A percentile compares a stretch with the other conserved stretches of the same genome.
These are phyloP conservation scores for Pocillopora meandrina DNA, from an alignment of 92 coral and sea anemone genomes.

Conservation along the genomic window DNA sequence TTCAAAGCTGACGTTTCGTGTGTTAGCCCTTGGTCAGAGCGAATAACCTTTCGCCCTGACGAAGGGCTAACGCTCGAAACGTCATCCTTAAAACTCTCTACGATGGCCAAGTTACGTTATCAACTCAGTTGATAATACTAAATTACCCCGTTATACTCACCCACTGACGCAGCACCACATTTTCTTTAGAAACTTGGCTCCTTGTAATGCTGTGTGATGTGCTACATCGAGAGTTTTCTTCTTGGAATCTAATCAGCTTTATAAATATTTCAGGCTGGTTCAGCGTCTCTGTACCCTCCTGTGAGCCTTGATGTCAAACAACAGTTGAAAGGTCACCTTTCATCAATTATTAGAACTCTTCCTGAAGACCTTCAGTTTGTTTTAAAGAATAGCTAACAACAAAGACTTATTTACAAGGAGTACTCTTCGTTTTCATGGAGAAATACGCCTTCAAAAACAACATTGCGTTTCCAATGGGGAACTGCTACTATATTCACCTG, in stretches of 20 bases:
- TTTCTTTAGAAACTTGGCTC: too few relatives aligned
- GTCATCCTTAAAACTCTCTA: too few relatives aligned
- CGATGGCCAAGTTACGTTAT: too few relatives aligned
- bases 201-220: too few relatives aligned
- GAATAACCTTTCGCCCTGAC: too few relatives aligned
- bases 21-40: too few relatives aligned
- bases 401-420: background rate
- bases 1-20: too few relatives aligned
- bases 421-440: background rate
- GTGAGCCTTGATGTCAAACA: slow-evolving; percentile 68
- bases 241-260: background rate
- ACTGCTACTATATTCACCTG: background rate
- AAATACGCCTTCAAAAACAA: background rate
- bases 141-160: too few relatives aligned
- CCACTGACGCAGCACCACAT: too few relatives aligned
- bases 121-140: too few relatives aligned
- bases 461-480: background rate
- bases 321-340: slow-evolving; percentile 66
- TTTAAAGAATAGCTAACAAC: slow-evolving; percentile 76
- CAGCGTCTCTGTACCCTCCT: slow-evolving; percentile 67
- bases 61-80: too few relatives aligned
- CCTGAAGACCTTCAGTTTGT: slow-evolving; percentile 88
- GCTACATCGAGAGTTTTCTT: background rate
- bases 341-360: slow-evolving; percentile 56
- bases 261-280: slow-evolving; percentile 44